These are phyloP conservation scores for Acridotheres tristis DNA, from an alignment of 2,797 vertebrate species.

Conservation along the genomic window DNA sequence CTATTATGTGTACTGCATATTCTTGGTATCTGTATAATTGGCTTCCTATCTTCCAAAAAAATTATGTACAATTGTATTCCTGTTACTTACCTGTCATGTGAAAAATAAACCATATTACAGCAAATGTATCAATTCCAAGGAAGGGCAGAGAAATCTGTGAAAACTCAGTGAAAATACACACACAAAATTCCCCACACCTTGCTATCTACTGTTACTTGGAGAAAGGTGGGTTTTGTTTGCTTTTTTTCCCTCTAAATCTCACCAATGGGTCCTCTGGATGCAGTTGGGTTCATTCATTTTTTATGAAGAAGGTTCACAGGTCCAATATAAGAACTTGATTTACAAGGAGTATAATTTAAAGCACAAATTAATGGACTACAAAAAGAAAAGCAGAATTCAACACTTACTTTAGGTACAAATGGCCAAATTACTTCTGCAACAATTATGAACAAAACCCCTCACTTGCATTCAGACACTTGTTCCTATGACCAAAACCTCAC, in stretches of 20 bases:
- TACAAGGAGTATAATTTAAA: neutral
- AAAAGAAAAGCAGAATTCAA: constrained; percentile 2
- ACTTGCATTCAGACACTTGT: neutral
- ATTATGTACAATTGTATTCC: neutral
- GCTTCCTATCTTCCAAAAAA: neutral
- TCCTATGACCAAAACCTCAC: neutral
- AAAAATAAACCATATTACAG: neutral
- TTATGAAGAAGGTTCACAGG: neutral
- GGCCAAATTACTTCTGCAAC: neutral
- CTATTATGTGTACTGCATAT: neutral
- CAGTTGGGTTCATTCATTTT: neutral
- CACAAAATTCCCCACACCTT: accelerated
- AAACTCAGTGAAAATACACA: neutral
- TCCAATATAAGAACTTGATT: neutral
- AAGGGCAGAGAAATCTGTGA: neutral
- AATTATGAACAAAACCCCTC: neutral
- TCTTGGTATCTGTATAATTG: neutral
- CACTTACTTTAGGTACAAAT: neutral
- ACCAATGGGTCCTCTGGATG: neutral
- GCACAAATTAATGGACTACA: neutral
- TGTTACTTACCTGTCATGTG: neutral
- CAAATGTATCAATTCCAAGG: neutral
- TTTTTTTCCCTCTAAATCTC: neutral
- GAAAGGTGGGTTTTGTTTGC: accelerated
- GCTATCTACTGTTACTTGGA: neutral